phyloP scores from a whole-genome alignment of 1,140 invertebrate genomes.

The Drosophila orosa region DNA sequence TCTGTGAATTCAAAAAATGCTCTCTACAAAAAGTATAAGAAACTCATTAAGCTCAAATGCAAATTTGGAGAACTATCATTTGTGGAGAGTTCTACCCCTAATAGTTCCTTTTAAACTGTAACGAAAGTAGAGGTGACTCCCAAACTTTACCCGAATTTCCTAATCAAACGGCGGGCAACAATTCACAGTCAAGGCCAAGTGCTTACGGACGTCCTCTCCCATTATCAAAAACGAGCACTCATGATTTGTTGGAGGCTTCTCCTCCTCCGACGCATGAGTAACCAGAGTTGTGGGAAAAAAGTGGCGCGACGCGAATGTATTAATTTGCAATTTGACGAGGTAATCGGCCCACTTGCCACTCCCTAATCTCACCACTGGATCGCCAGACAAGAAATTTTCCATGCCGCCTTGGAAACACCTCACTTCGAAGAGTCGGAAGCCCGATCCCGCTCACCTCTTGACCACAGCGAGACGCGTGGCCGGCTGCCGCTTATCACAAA shows the following conservation, averaged over 20 bases:
- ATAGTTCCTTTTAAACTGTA: not conserved
- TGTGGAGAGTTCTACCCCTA: not conserved
- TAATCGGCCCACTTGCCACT: slow-evolving; percentile 43
- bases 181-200: slow-evolving; percentile 50
- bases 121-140: not conserved
- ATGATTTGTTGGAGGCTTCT: slow-evolving; percentile 17
- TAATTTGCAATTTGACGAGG: slow-evolving; percentile 52
- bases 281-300: slow-evolving; percentile 34
- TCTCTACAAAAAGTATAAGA: not conserved
- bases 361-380: slow-evolving; percentile 52
- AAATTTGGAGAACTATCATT: not conserved
- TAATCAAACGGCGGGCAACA: slow-evolving; percentile 7
- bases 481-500: slow-evolving; percentile 63
- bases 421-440: slow-evolving; percentile 15
- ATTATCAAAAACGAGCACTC: slow-evolving; percentile 13
- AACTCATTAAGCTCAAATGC: not conserved
- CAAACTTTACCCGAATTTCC: not conserved
- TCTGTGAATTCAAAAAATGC: not conserved
- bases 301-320: slow-evolving; percentile 63
- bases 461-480: slow-evolving; percentile 66
- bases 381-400: slow-evolving; percentile 62
- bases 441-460: slow-evolving; percentile 33
- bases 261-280: slow-evolving; percentile 50
- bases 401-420: slow-evolving; percentile 63
- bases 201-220: slow-evolving; percentile 22